phyloP scores from a whole-genome alignment of 2,797 vertebrate species.

The Halcyon smyrnensis region DNA sequence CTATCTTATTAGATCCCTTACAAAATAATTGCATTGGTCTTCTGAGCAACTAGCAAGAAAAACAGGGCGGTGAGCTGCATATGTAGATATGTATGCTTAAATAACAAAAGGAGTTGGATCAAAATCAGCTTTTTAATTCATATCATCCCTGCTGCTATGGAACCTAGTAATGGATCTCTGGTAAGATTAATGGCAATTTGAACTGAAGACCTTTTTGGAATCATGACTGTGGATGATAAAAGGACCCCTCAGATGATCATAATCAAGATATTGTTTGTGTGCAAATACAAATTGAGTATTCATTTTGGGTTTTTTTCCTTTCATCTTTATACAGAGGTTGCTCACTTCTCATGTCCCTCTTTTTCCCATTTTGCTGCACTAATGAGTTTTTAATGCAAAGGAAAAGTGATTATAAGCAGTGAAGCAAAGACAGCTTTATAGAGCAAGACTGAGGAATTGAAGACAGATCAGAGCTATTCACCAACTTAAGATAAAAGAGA shows the following conservation, averaged over 20 bases:
- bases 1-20: not conserved
- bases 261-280: constrained; percentile 3
- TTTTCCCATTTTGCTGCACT: constrained; percentile 49
- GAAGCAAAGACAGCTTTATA: constrained; percentile 62
- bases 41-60: not conserved
- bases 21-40: not conserved
- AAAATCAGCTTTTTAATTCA: not conserved
- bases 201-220: constrained; percentile 10
- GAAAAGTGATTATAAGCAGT: constrained; percentile 51
- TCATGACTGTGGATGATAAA: not conserved
- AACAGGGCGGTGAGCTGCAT: not conserved
- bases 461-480: constrained; percentile 47
- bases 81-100: not conserved
- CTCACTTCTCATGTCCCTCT: constrained; percentile 42
- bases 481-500: constrained; percentile 38
- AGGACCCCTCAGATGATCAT: not conserved
- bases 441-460: constrained; percentile 50
- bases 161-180: not conserved
- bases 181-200: not conserved
- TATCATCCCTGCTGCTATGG: not conserved
- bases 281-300: constrained; percentile 38
- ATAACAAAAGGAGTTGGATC: not conserved
- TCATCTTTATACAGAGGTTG: constrained; percentile 49
- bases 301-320: constrained; percentile 30
- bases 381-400: constrained; percentile 66